Evolutionary conservation across 2,888 invertebrate species (phyloP).

Genomic region (Operophtera brumata): DNA sequence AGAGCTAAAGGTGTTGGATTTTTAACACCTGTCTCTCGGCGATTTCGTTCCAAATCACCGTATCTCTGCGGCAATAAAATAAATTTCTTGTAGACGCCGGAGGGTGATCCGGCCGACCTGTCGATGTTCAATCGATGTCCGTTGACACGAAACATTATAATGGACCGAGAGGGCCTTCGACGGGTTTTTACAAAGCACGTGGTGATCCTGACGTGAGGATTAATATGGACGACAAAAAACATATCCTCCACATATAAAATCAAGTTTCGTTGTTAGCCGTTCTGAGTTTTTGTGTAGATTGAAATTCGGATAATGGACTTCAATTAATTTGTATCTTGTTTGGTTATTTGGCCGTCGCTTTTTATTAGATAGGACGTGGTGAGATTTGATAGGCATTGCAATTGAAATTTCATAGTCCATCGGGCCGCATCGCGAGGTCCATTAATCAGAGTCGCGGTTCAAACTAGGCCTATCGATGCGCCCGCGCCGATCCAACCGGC

Average conservation of each 20-base stretch:
- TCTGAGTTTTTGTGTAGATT: conserved; percentile 56
- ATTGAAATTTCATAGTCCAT: conserved; percentile 56
- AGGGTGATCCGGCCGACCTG: conserved; percentile 70
- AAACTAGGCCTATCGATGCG: conserved; percentile 72
- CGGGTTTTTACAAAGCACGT: conserved; percentile 78
- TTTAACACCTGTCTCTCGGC: conserved; percentile 78
- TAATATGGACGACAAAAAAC: conserved; percentile 76
- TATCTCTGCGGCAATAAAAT: conserved; percentile 79
- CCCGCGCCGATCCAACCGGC: conserved; percentile 59
- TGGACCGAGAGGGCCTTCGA: conserved; percentile 71
- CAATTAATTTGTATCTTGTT: conserved; percentile 61
- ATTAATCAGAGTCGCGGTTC: conserved; percentile 65
- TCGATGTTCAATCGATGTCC: conserved; percentile 79
- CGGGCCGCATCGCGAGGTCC: conserved; percentile 57
- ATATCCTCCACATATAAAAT: conserved; percentile 67
- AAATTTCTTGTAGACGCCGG: conserved; percentile 78
- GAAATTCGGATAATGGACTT: conserved; percentile 55
- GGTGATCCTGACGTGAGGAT: conserved; percentile 78
- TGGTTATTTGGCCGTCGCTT: conserved; percentile 41
- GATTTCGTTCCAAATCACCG: conserved; percentile 77
- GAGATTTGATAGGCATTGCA: conserved; percentile 32
- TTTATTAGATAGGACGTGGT: conserved; percentile 28
- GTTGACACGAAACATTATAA: conserved; percentile 80
- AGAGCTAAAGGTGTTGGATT: conserved; percentile 74
- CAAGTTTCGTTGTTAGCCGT: conserved; percentile 56